These are phyloP conservation scores for Mallotus villosus DNA, from an alignment of 2,797 vertebrate genomes.

Conservation along the genomic window DNA sequence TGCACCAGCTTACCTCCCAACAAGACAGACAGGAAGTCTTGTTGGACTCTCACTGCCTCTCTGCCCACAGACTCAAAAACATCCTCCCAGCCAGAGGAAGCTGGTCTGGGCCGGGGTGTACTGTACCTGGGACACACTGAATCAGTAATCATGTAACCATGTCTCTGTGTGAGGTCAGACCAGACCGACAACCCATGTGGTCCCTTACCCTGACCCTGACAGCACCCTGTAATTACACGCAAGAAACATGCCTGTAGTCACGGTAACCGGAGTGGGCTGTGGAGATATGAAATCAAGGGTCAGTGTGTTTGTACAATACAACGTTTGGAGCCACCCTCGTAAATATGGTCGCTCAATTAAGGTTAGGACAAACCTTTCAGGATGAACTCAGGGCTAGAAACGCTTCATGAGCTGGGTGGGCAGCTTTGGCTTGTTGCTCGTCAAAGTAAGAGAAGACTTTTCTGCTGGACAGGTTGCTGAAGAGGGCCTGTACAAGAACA, in stretches of 20 bases:
- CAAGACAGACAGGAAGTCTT: too few relatives aligned
- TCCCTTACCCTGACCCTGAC: conserved; percentile 18
- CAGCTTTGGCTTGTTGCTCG: conserved; percentile 5
- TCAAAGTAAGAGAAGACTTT: conserved; percentile 10
- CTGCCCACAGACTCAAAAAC: background rate
- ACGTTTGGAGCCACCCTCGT: background rate
- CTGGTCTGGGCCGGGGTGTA: background rate
- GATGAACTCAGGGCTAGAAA: background rate
- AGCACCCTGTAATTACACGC: conserved; percentile 38
- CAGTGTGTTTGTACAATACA: background rate
- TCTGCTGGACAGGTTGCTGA: background rate
- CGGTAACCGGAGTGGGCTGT: conserved; percentile 29
- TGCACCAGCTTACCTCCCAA: too few relatives aligned
- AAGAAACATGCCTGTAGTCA: conserved; percentile 57
- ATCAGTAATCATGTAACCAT: background rate
- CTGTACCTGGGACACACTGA: background rate
- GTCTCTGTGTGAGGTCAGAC: background rate
- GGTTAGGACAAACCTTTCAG: too few relatives aligned
- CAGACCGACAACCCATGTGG: conserved; percentile 1
- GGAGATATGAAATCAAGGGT: background rate
- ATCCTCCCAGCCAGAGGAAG: background rate
- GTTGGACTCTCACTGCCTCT: background rate
- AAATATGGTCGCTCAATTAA: too few relatives aligned
- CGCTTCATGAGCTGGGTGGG: conserved; percentile 38
- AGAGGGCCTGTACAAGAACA: background rate